A percentile compares a stretch with the other conserved stretches of the same genome.
Evolutionary conservation across 30 jellyfish, hydroid and myxozoan genomes (phyloP).

Genomic region (Hydractinia symbiolongicarpus): DNA sequence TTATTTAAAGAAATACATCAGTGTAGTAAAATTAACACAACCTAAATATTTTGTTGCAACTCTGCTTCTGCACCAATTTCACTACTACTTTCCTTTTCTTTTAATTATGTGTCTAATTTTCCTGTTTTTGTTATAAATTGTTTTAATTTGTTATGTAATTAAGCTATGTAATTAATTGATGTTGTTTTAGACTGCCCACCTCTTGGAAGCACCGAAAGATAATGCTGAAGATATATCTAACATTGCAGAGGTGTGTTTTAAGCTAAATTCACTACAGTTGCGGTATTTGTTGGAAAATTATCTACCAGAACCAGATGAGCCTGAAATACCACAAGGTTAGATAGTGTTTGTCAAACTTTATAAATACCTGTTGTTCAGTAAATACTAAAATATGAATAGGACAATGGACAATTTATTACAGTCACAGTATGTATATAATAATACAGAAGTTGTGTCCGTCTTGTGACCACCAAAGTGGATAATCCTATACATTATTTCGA

Average conservation of each 20-base stretch:
- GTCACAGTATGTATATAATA: too few species aligned
- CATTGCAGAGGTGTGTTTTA: conserved; percentile 71
- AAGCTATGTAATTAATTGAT: not conserved
- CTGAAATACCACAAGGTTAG: conserved; percentile 74
- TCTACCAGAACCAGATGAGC: conserved; percentile 85
- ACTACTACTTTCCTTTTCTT: not conserved
- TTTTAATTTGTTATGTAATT: too few species aligned
- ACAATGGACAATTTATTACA: too few species aligned
- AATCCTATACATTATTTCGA: too few species aligned
- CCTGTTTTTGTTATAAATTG: not conserved
- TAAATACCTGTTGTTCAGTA: too few species aligned
- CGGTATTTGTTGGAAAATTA: conserved; percentile 69
- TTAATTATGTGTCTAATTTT: not conserved
- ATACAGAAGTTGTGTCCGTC: too few species aligned
- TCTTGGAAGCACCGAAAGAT: conserved; percentile 83
- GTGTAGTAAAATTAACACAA: too few species aligned
- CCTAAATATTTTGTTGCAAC: too few species aligned
- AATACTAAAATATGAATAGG: too few species aligned
- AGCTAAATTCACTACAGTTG: conserved; percentile 82
- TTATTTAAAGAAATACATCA: too few species aligned
- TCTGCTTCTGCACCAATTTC: not conserved
- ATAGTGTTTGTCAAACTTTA: not conserved
- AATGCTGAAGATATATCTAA: conserved; percentile 88
- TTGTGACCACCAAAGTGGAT: too few species aligned
- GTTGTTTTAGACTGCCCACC: conserved; percentile 72